Evolutionary conservation across 2,888 invertebrate species (phyloP).

Genomic region (Daptonema setosum): DNA sequence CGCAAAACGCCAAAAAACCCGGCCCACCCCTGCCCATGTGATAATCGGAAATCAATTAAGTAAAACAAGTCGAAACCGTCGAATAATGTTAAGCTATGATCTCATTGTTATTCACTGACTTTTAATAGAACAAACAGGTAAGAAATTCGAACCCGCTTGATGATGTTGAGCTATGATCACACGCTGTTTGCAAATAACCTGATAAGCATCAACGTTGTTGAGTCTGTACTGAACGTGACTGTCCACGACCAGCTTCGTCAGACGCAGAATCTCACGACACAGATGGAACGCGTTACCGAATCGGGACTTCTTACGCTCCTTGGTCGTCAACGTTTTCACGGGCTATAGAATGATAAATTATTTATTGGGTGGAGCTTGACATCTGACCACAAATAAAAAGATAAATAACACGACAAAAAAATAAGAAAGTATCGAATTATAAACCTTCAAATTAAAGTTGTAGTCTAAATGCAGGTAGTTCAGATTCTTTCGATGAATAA

Average conservation of each 20-base stretch:
- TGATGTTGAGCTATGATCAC: no score
- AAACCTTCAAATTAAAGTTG: constrained; percentile 83
- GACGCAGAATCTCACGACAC: constrained; percentile 88
- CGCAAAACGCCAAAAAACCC: no score
- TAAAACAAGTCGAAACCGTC: no score
- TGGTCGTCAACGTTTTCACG: constrained; percentile 93
- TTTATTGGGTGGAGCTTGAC: background rate
- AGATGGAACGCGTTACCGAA: constrained; percentile 70
- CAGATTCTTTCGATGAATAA: constrained; percentile 95
- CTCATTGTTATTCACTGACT: no score
- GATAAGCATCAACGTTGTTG: constrained; percentile 95
- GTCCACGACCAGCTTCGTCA: constrained; percentile 93
- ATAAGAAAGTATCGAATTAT: background rate
- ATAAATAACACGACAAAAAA: background rate
- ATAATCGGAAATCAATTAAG: no score
- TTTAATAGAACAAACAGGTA: no score
- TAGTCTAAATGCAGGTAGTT: constrained; percentile 98
- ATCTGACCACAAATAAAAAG: background rate
- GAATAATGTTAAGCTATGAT: no score
- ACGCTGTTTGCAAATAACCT: constrained; percentile 21
- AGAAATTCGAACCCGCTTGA: no score
- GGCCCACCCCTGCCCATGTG: no score
- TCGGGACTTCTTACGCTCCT: constrained; percentile 88
- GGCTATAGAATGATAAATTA: constrained; percentile 34
- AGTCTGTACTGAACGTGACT: constrained; percentile 96